Conservation (phyloP, 2,888 invertebrate genomes). For the Acleris laterana region DNA sequence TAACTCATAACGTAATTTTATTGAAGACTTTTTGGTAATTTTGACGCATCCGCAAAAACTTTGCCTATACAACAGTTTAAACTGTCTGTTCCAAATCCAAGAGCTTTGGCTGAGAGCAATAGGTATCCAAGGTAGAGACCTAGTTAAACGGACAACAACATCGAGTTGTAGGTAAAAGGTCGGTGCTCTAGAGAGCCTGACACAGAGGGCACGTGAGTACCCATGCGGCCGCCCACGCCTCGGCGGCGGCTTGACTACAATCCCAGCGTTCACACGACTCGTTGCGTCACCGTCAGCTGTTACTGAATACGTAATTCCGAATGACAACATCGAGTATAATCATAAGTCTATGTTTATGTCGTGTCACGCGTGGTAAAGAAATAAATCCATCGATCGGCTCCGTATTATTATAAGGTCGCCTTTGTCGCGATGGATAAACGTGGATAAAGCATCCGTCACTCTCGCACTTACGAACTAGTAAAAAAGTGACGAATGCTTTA, state of each 20-base stretch:
- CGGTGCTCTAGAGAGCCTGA: conserved; percentile 9
- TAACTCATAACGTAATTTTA: too few relatives aligned
- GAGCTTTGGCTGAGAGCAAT: neutral
- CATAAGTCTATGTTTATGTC: conserved; percentile 23
- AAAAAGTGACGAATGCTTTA: too few relatives aligned
- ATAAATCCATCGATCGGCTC: conserved; percentile 9
- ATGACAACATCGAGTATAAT: conserved; percentile 34
- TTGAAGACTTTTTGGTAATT: too few relatives aligned
- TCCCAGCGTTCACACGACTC: conserved; percentile 34
- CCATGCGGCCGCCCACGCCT: conserved; percentile 31
- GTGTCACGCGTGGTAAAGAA: conserved; percentile 14
- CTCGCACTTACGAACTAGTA: too few relatives aligned
- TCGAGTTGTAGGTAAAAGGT: conserved; percentile 10
- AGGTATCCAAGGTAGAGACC: neutral
- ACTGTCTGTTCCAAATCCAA: neutral
- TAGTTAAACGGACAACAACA: neutral
- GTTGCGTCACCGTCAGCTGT: conserved; percentile 37
- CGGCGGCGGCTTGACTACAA: conserved; percentile 34
- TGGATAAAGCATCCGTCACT: too few relatives aligned
- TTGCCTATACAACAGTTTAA: too few relatives aligned
- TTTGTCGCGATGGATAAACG: too few relatives aligned
- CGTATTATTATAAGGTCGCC: neutral
- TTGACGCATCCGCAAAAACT: too few relatives aligned
- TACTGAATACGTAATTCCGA: conserved; percentile 37
- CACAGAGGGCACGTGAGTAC: conserved; percentile 17